Base-by-base conservation (phyloP, 1,140 invertebrate species). In the Lordiphosa mommai region DNA sequence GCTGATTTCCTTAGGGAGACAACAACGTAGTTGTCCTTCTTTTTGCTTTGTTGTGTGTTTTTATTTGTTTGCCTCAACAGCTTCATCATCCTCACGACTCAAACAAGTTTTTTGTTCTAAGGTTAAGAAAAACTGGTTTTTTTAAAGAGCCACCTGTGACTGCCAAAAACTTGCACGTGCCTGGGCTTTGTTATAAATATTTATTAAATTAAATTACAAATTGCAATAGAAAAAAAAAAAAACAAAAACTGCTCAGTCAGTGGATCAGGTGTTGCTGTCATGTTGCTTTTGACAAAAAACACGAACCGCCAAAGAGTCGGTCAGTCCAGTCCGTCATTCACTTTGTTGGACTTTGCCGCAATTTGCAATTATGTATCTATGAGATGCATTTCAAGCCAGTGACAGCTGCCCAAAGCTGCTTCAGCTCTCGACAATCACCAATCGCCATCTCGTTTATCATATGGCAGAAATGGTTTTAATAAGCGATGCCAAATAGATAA, bases 401-500 rank as follows among this genome's bases (percentile, higher is more conserved):
- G 23, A 27, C 23, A 27, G 23, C 23, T 27, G 23, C 5, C 23
- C 23, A 27, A 27, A 27, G 23, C 23, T 27, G 23, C 23, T 27
- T 27, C 4, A 27, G 23, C 61, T 70, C 61, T 69, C 66, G 52
- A 43, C 72, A 74, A 71, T 82, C 67, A 60, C 77, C 77, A 60
- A 16, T 61, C 50, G 56, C 58, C 59, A 77, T 77, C 77, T 84
- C 77, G 77, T 77, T 84, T 84, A 82, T 82, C 77, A 80, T 48
- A 61, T 40, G 23, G 23, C 61, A 44, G 58, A 76, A 61, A 64
- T 65, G 63, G 66, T 76, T 72, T 82, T 82, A 84, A 84, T 82
- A 82, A 82, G 77, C 72, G 77, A 84, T 84, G 63, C 29, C 52
- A 67, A 57, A 52, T 49, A 82, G 74, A 79, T 79, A 84, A 82